Percentiles rank a stretch among this genome's conserved stretches.
These are phyloP conservation scores for Atopsyche davidsoni DNA, from an alignment of 1,140 invertebrate genomes.

Conservation along the genomic window DNA sequence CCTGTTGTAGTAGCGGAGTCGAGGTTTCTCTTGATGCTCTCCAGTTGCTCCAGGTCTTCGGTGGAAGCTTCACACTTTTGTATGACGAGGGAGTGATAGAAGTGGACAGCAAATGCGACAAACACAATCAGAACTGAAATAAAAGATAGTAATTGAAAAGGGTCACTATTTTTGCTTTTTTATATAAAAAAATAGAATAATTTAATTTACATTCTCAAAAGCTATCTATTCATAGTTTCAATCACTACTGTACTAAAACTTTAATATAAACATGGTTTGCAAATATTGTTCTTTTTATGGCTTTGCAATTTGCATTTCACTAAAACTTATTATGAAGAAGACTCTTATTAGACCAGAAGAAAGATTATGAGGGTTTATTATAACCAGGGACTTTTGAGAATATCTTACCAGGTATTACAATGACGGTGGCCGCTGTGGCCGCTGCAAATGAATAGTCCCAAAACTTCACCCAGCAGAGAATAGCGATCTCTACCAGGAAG, in stretches of 20 bases:
- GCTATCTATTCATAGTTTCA: neutral
- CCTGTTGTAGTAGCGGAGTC: conserved; percentile 52
- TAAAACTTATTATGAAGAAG: no score
- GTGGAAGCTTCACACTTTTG: conserved; percentile 69
- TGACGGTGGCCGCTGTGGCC: conserved; percentile 75
- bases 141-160: no score
- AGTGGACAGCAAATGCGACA: conserved; percentile 81
- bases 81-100: conserved; percentile 81
- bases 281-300: no score
- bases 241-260: neutral
- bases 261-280: neutral
- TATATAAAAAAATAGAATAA: no score
- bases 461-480: conserved; percentile 87
- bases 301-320: no score
- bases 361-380: no score
- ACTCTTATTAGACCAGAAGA: no score
- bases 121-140: conserved; percentile 70
- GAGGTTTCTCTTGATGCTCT: conserved; percentile 63
- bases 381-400: no score
- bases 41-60: conserved; percentile 62
- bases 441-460: conserved; percentile 74
- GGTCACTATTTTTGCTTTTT: no score
- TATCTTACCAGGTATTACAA: conserved; percentile 77
- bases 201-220: no score
- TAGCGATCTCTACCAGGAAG: conserved; percentile 72